Base-by-base conservation (phyloP, 1,140 invertebrate species). In the Aphelenchoides avenae region DNA sequence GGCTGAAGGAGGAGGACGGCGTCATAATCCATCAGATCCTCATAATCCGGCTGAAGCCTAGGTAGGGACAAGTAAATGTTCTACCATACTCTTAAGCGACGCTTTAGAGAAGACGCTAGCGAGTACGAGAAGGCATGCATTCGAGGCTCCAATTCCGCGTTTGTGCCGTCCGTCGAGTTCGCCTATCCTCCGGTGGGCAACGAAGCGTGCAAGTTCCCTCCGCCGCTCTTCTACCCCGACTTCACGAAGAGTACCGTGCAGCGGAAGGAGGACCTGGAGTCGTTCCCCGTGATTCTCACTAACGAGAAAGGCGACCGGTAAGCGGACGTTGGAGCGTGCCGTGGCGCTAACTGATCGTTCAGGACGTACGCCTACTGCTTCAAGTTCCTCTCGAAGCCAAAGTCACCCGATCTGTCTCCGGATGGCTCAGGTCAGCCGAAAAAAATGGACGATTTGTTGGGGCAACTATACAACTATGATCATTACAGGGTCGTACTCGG, bases 271-370 rank as follows among this genome's bases (percentile, higher is more conserved):
- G 54, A 68, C 9, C 24, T 24, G 15, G 43, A 69, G 20, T 40
- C 55, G 2, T 64, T 51, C 36, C 66, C 30, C 22, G 56, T 64
- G 13, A 39, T 70, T 18, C 46, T 64, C 15, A 64, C 62, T 4
- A 53, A 64, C 33, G 62, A 70, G n/a, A 64, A 64, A 34, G 62
- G 68, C 43, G 66, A 64, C n/a, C 18, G 62, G 66, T 65, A 5
- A 33, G 11, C 18, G 13, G 18, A 36, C 34, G 18, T 36, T 36
- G 13, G 13, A 36, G 18, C 13, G 18, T 13, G 13, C 34, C 13
- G 18, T 36, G 34, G 34, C 13, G 18, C 18, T 13, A 36, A 36
- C 18, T 36, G 26, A 18, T 13, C 27, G 34, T 67, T 66, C 13
- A 66, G 61, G 11, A 62, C 37, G 18, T 64, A 68, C 22, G 61